Evolutionary conservation across 2,888 invertebrate species (phyloP).

Genomic region (Drosophila quasianomalipes): DNA sequence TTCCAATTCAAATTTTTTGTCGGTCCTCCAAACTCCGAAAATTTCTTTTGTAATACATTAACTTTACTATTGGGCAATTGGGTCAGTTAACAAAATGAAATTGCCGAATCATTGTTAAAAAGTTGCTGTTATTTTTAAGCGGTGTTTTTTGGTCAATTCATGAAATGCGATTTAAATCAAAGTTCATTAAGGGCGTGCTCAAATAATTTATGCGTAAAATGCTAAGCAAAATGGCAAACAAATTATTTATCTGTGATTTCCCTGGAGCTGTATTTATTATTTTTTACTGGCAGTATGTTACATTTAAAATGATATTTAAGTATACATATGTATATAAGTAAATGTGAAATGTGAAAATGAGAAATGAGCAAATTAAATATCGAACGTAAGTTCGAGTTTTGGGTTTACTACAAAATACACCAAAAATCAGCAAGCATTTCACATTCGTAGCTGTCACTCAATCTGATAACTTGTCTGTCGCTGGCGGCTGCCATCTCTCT

Average conservation of each 20-base stretch:
- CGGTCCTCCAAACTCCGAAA: slow-evolving; percentile 17
- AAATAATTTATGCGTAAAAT: slow-evolving; percentile 71
- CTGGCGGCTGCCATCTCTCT: slow-evolving; percentile 50
- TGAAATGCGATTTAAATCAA: slow-evolving; percentile 63
- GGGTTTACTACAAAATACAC: slow-evolving; percentile 50
- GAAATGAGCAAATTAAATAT: slow-evolving; percentile 34
- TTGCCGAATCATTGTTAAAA: slow-evolving; percentile 68
- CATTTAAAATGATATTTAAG: slow-evolving; percentile 72
- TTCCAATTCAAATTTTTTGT: slow-evolving; percentile 14
- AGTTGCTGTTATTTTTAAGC: slow-evolving; percentile 18
- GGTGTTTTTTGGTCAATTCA: slow-evolving; percentile 29
- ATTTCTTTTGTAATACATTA: slow-evolving; percentile 19
- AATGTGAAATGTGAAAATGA: slow-evolving; percentile 62
- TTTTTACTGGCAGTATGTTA: slow-evolving; percentile 39
- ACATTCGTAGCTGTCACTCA: slow-evolving; percentile 55
- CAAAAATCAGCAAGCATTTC: slow-evolving; percentile 39
- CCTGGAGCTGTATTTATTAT: slow-evolving; percentile 7
- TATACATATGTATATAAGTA: slow-evolving; percentile 32
- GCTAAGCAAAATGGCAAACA: slow-evolving; percentile 61
- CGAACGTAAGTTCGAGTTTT: slow-evolving; percentile 22
- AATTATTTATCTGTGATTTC: slow-evolving; percentile 29
- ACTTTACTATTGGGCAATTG: slow-evolving; percentile 40
- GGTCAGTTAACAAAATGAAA: slow-evolving; percentile 57
- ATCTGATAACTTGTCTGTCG: slow-evolving; percentile 14
- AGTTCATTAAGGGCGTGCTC: slow-evolving; percentile 65